These are phyloP conservation scores for Sarcophaga subvicina DNA, from an alignment of 2,888 invertebrate species.

Conservation along the genomic window DNA sequence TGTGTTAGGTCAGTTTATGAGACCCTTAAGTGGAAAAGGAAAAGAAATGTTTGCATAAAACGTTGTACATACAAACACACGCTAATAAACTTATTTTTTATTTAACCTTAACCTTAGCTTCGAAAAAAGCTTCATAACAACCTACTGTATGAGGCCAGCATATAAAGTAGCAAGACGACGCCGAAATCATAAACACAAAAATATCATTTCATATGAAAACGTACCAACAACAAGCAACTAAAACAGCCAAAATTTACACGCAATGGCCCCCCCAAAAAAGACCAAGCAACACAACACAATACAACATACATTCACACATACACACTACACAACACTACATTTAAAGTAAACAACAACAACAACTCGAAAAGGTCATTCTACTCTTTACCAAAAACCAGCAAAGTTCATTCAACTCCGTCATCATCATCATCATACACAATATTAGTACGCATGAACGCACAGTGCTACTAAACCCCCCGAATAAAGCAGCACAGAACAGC, in stretches of 20 bases:
- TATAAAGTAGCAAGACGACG: conserved; percentile 60
- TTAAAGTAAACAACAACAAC: conserved; percentile 14
- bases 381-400: neutral
- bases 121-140: conserved; percentile 81
- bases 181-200: conserved; percentile 24
- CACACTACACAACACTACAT: neutral
- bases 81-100: neutral
- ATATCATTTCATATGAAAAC: conserved; percentile 48
- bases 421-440: neutral
- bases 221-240: conserved; percentile 64
- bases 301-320: neutral
- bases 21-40: no score
- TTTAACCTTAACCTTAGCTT: conserved; percentile 80
- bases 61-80: neutral
- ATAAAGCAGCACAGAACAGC: neutral
- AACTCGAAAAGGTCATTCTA: conserved; percentile 26
- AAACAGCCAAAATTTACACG: conserved; percentile 28
- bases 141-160: conserved; percentile 80
- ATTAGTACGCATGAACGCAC: conserved; percentile 33
- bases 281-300: neutral
- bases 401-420: conserved; percentile 31
- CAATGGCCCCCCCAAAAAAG: conserved; percentile 38
- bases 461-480: neutral
- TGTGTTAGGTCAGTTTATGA: neutral
- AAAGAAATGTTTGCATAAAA: no score